Evolutionary conservation across 53 echinoderm and acorn worm species (phyloP), one percentile per base, ranked within the genome.

Genomic region (Stichopus horrens): DNA sequence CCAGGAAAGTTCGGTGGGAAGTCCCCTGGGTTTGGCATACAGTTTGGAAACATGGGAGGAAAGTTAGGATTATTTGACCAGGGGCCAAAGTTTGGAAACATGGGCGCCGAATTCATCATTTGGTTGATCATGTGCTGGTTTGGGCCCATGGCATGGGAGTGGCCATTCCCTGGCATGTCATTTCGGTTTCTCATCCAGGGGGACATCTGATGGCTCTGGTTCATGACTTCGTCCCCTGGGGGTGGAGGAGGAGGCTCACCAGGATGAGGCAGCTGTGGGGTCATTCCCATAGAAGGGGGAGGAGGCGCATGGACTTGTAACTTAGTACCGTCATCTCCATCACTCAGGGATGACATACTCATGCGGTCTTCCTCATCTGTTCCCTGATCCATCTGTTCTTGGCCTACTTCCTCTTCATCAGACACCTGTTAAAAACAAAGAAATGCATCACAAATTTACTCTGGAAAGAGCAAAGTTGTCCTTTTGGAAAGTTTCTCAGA

Each of bases 261-360:
- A 10, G 92, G 90, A 18, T 68, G 89, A 53, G 92, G 89, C 55
- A 88, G 89, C 19, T 89, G 79, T 52, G 89, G 82, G n/a, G 23
- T 73, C 19, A 77, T 88, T 88, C 76, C 20, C 89, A 83, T 53
- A 37, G 1, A 1, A 66, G 76, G 75, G 77, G 58, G 80, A 53
- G 77, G 22, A 19, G 89, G 89, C 58, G 87, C 65, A 81, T 89
- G 89, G 83, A 92, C 90, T 59, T 92, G 89, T 22, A 92, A 87
- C 55, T 87, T 74, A 4, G 85, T 23, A 4, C 74, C 87, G 76
- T 93, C 93, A 52, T 95, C 95, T 9, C 92, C 93, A 21, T 93
- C 93, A 65, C 96, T 96, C 73, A 96, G 77, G 14, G 96, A 92
- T 18, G 96, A 96, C 90, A 96, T 89, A 76, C 96, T 96, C 96